Conservation (phyloP, 2,797 vertebrate genomes). For the Parauchenoglanis ngamensis region DNA sequence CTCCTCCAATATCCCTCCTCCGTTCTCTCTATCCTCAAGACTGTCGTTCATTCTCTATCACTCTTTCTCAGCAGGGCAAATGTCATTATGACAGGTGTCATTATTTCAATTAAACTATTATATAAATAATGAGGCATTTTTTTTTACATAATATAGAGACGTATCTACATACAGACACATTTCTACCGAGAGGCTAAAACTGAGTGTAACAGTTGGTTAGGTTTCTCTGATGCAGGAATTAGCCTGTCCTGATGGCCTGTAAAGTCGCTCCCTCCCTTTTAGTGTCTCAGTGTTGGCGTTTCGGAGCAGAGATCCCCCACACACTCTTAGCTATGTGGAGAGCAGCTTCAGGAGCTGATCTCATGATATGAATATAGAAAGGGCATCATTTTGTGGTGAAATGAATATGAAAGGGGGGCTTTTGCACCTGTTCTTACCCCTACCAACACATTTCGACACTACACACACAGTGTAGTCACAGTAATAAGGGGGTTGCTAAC, state of each 20-base stretch:
- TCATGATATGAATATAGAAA: slow-evolving; percentile 76
- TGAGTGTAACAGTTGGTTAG: neutral
- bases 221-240: neutral
- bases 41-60: slow-evolving; percentile 6
- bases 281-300: neutral
- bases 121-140: neutral
- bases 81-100: slow-evolving; percentile 9
- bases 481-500: neutral
- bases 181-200: neutral
- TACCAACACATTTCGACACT: slow-evolving; percentile 65
- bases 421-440: slow-evolving; percentile 70
- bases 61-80: slow-evolving; percentile 31
- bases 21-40: slow-evolving; percentile 33
- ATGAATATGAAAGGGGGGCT: slow-evolving; percentile 72
- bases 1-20: slow-evolving; percentile 35
- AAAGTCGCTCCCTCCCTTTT: neutral
- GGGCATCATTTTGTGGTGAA: slow-evolving; percentile 74
- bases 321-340: slow-evolving; percentile 51
- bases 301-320: slow-evolving; percentile 20
- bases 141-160: neutral
- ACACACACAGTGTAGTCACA: slow-evolving; percentile 18
- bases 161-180: too few species aligned
- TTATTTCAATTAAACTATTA: slow-evolving; percentile 18
- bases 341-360: slow-evolving; percentile 75
- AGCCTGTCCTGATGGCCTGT: neutral